Percentiles rank a stretch among this genome's conserved stretches.
Conservation (phyloP, 2,797 vertebrate genomes). For the Xerus rutilus region DNA sequence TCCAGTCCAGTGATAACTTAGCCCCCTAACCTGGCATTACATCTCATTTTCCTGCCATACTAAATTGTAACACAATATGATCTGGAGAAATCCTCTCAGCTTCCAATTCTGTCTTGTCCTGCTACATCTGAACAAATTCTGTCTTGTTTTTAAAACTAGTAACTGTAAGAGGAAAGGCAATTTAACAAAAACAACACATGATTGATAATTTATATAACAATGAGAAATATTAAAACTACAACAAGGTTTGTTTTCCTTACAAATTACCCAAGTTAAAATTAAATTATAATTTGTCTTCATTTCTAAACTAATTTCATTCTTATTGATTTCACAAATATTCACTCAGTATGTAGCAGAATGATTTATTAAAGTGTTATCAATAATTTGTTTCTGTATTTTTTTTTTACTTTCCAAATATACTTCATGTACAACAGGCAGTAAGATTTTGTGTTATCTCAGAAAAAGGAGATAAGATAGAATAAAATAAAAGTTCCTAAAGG, state of each 20-base stretch:
- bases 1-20: background rate
- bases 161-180: background rate
- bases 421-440: background rate
- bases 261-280: background rate
- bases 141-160: background rate
- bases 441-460: background rate
- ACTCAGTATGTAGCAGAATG: background rate
- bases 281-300: background rate
- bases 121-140: background rate
- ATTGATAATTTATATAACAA: background rate
- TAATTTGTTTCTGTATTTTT: conserved; percentile 1
- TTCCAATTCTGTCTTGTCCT: background rate
- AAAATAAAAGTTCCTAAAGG: background rate
- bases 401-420: background rate
- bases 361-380: background rate
- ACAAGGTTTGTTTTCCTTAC: background rate
- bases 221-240: conserved; percentile 18
- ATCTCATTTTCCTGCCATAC: background rate
- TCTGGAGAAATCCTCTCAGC: background rate
- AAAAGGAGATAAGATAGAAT: background rate
- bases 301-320: background rate
- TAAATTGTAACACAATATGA: background rate
- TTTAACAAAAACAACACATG: background rate
- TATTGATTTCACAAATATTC: conserved; percentile 32
- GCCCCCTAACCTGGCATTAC: too few species aligned